Conservation (phyloP, 1,140 invertebrate genomes). For the Drosophila murphyi region DNA sequence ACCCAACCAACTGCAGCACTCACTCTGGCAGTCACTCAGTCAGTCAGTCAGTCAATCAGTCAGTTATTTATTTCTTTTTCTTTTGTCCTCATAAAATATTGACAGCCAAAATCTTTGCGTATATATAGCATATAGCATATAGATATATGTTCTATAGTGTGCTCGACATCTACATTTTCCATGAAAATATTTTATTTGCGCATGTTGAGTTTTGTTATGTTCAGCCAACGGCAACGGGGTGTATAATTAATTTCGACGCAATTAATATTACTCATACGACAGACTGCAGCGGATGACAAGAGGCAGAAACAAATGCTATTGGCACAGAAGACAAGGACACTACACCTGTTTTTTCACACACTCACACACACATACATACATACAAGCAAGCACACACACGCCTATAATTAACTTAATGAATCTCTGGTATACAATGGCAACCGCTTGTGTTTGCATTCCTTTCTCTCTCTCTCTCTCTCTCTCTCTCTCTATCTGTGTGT, state of each 20-base stretch:
- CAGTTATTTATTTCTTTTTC: slow-evolving; percentile 11
- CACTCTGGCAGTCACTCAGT: background rate
- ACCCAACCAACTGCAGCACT: background rate
- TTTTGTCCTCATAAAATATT: slow-evolving; percentile 15
- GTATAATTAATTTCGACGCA: slow-evolving; percentile 73
- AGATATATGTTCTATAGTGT: background rate
- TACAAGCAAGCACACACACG: slow-evolving; percentile 2
- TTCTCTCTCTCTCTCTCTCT: background rate
- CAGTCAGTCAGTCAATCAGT: slow-evolving; percentile 1
- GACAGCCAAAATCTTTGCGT: slow-evolving; percentile 8
- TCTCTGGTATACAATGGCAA: slow-evolving; percentile 24
- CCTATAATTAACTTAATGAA: slow-evolving; percentile 62
- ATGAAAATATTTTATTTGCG: slow-evolving; percentile 8
- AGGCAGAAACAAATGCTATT: slow-evolving; percentile 43
- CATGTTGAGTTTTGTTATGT: slow-evolving; percentile 32
- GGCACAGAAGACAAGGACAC: slow-evolving; percentile 30
- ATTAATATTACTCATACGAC: slow-evolving; percentile 72
- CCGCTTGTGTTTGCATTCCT: slow-evolving; percentile 24
- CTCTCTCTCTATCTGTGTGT: background rate
- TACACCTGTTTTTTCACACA: slow-evolving; percentile 6
- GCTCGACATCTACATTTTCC: background rate
- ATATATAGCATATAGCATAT: background rate
- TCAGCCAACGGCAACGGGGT: slow-evolving; percentile 53
- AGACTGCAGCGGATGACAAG: slow-evolving; percentile 23
- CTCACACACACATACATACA: slow-evolving; percentile 13